Percentiles rank a stretch among this genome's conserved stretches.
Conservation (phyloP, 2,888 invertebrate species). For the Apamea anceps region DNA sequence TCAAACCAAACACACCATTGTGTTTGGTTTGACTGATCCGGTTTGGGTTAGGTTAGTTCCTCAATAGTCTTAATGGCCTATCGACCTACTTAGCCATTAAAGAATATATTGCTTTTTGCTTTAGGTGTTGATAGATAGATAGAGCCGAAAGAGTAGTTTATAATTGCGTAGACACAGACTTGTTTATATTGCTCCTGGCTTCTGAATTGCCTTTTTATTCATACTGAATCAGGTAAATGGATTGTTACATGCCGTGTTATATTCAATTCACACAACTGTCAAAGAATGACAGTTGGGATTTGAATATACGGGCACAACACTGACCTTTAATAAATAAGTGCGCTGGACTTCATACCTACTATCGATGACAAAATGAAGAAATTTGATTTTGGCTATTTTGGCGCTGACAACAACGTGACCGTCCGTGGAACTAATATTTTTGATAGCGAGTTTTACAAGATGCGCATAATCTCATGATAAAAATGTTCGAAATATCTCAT, state of each 20-base stretch:
- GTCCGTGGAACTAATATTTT: too few relatives aligned
- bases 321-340: too few relatives aligned
- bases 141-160: background rate
- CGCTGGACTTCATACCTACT: too few relatives aligned
- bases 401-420: too few relatives aligned
- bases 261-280: too few relatives aligned
- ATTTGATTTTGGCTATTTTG: too few relatives aligned
- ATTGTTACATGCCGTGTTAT: background rate
- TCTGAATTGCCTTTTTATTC: background rate
- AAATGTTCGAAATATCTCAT: too few relatives aligned
- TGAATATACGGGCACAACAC: too few relatives aligned
- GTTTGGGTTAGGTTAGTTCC: slow-evolving; percentile 36
- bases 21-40: slow-evolving; percentile 11
- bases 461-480: too few relatives aligned
- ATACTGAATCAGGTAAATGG: background rate
- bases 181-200: background rate
- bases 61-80: background rate
- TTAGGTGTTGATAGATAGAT: background rate
- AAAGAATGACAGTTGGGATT: too few relatives aligned
- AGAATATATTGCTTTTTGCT: background rate
- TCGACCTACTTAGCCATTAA: background rate
- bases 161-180: background rate
- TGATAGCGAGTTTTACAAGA: too few relatives aligned
- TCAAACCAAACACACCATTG: background rate
- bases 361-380: too few relatives aligned